Conservation (phyloP, 2,797 vertebrate genomes). For the Monodelphis domestica region DNA sequence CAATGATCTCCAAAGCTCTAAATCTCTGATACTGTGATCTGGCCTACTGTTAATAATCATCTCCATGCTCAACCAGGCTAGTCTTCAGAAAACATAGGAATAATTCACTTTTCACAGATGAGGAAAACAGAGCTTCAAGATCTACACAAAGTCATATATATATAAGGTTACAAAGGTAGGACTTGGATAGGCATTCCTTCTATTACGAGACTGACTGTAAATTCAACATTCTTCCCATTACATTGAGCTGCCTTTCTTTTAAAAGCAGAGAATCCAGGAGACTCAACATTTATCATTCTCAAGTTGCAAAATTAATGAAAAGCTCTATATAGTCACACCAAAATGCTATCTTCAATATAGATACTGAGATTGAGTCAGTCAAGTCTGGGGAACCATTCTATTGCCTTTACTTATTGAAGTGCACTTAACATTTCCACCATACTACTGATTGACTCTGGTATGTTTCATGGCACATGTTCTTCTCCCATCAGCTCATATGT, state of each 20-base stretch:
- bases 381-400: slow-evolving; percentile 30
- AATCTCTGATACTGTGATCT: neutral
- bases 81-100: neutral
- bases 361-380: slow-evolving; percentile 42
- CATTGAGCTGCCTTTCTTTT: neutral
- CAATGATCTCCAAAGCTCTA: neutral
- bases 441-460: slow-evolving; percentile 19
- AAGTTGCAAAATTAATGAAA: slow-evolving; percentile 40
- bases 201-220: neutral
- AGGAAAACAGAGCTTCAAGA: neutral
- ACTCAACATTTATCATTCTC: neutral
- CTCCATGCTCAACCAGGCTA: neutral
- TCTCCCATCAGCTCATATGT: slow-evolving; percentile 52
- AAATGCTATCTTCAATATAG: slow-evolving; percentile 13
- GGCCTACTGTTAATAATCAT: neutral
- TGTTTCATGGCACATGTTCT: slow-evolving; percentile 37
- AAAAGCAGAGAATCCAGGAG: slow-evolving; percentile 36
- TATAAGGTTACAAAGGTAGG: neutral
- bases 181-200: neutral
- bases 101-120: neutral
- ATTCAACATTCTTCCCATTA: neutral
- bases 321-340: neutral
- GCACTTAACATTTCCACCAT: slow-evolving; percentile 36
- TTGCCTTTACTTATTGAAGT: slow-evolving; percentile 33
- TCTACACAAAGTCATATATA: neutral